These are phyloP conservation scores for Oscheius myriophilus DNA, from an alignment of 2,888 invertebrate species.

Conservation along the genomic window DNA sequence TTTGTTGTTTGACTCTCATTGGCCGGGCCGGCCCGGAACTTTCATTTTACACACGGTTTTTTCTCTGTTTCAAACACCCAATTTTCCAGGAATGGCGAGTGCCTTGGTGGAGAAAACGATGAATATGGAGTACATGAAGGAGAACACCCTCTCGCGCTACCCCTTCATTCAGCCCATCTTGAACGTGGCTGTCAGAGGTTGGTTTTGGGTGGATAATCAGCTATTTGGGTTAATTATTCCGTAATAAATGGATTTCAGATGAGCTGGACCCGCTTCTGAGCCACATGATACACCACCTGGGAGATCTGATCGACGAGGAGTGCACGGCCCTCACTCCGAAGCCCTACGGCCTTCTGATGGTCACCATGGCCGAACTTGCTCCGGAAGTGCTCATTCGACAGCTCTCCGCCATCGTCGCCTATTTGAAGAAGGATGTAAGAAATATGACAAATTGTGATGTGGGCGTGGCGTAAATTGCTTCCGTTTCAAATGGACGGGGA, in stretches of 20 bases:
- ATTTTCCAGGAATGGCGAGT: conserved; percentile 40
- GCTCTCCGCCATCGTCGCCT: conserved; percentile 19
- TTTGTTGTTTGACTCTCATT: too few relatives aligned
- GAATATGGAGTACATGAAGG: conserved; percentile 36
- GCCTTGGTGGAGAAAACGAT: conserved; percentile 42
- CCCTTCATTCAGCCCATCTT: conserved; percentile 58
- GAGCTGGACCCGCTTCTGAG: conserved; percentile 45
- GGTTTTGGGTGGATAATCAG: neutral
- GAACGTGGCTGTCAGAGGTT: conserved; percentile 27
- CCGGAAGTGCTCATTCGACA: conserved; percentile 32
- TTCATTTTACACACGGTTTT: too few relatives aligned
- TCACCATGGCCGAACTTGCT: conserved; percentile 29
- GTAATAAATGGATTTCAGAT: conserved; percentile 12
- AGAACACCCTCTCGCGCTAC: conserved; percentile 35
- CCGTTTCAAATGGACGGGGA: neutral
- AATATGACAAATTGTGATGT: neutral
- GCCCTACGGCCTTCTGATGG: conserved; percentile 33
- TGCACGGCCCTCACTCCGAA: conserved; percentile 21
- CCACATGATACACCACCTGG: conserved; percentile 40
- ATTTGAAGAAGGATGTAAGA: conserved; percentile 37
- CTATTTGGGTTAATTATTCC: neutral
- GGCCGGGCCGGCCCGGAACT: too few relatives aligned
- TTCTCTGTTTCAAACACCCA: neutral
- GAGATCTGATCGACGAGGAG: conserved; percentile 27
- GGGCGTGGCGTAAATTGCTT: neutral